phyloP scores from a whole-genome alignment of 2,797 vertebrate genomes.

The Naso thynnoides region DNA sequence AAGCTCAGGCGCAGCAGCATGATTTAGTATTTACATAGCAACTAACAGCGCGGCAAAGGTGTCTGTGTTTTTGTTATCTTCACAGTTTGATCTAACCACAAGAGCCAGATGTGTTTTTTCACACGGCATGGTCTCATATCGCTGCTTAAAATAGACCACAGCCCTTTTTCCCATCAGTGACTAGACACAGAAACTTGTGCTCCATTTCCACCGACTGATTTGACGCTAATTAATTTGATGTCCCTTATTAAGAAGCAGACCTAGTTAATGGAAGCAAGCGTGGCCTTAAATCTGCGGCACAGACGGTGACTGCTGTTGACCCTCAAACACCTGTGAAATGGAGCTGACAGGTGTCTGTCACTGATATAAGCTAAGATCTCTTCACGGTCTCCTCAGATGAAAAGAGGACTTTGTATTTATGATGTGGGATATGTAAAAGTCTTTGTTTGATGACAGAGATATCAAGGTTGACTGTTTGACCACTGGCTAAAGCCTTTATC shows the following conservation, averaged over 20 bases:
- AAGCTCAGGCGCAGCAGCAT: slow-evolving; percentile 2
- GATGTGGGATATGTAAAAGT: background rate
- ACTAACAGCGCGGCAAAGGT: slow-evolving; percentile 64
- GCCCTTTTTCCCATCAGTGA: slow-evolving; percentile 69
- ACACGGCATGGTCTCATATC: slow-evolving; percentile 61
- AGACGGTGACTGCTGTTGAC: slow-evolving; percentile 52
- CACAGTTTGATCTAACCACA: slow-evolving; percentile 34
- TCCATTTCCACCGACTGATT: slow-evolving; percentile 82
- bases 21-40: slow-evolving; percentile 50
- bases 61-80: slow-evolving; percentile 51
- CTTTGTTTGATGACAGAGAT: slow-evolving; percentile 6
- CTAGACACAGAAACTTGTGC: slow-evolving; percentile 82
- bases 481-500: background rate
- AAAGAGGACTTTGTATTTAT: slow-evolving; percentile 2
- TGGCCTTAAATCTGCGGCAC: slow-evolving; percentile 72
- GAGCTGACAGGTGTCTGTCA: slow-evolving; percentile 57
- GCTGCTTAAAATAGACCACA: slow-evolving; percentile 69
- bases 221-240: slow-evolving; percentile 85
- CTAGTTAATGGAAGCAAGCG: slow-evolving; percentile 78
- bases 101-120: slow-evolving; percentile 41
- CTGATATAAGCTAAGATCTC: too few species aligned
- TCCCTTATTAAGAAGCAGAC: slow-evolving; percentile 83
- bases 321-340: slow-evolving; percentile 59
- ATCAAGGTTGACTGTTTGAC: slow-evolving; percentile 18
- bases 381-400: background rate